Conservation (phyloP, 2,797 vertebrate genomes). For the Dendrocincla fuliginosa region DNA sequence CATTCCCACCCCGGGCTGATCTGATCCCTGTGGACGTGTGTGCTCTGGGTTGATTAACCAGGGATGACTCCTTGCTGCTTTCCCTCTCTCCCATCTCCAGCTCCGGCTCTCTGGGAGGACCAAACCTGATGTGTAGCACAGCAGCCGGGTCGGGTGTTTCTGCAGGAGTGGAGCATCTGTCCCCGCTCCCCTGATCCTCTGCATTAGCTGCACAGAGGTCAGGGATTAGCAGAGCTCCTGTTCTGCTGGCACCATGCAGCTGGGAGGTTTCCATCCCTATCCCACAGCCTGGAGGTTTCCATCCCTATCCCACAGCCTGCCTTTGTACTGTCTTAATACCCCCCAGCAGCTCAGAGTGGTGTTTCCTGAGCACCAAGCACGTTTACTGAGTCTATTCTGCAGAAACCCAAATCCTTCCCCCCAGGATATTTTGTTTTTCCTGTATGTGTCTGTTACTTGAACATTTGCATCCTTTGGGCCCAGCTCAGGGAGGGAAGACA, state of each 20-base stretch:
- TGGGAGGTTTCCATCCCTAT: not conserved
- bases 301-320: not conserved
- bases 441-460: not conserved
- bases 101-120: not conserved
- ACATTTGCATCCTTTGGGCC: not conserved
- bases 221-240: not conserved
- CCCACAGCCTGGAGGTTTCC: not conserved
- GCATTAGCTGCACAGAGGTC: not conserved
- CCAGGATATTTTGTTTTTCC: not conserved
- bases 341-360: not conserved
- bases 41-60: not conserved
- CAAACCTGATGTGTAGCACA: fast-evolving
- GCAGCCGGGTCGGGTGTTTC: not conserved
- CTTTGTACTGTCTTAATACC: not conserved
- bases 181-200: not conserved
- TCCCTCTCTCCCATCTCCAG: not conserved
- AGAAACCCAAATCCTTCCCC: not conserved
- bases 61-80: not conserved
- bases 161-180: not conserved
- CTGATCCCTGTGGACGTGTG: fast-evolving
- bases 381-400: not conserved
- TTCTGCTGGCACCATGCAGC: not conserved
- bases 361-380: not conserved
- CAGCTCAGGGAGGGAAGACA: not conserved
- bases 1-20: fast-evolving